Conservation (phyloP, 2,113 vertebrate species). For the Acrocephalus kingi region DNA sequence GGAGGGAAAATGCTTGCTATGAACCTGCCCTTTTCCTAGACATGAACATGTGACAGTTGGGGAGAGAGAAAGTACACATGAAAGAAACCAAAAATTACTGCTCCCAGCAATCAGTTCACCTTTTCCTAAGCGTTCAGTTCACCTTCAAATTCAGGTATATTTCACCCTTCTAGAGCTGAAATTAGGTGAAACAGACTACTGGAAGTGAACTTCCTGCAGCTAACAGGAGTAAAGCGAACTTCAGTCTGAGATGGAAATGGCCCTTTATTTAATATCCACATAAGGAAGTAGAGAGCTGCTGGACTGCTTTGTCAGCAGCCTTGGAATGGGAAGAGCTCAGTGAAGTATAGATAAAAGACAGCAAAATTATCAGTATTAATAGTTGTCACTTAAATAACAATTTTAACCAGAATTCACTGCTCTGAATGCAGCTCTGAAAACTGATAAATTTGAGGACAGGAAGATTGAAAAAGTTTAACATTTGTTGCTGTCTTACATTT, state of each 20-base stretch:
- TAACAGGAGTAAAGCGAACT: neutral
- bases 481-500: neutral
- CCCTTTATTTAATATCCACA: neutral
- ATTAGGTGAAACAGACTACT: neutral
- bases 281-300: neutral
- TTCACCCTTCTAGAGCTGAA: neutral
- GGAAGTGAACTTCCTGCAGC: neutral
- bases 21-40: neutral
- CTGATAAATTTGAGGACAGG: neutral
- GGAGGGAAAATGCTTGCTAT: neutral
- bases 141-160: neutral
- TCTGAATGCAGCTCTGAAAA: neutral
- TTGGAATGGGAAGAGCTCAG: neutral
- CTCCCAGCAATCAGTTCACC: neutral
- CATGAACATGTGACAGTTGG: neutral
- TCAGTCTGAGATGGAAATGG: neutral
- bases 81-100: neutral
- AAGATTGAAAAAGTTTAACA: neutral
- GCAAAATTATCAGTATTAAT: neutral
- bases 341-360: neutral
- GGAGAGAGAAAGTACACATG: neutral
- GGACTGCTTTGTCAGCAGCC: neutral
- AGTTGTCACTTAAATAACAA: neutral
- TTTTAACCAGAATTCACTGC: neutral
- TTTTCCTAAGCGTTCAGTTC: neutral